These are phyloP conservation scores for Leptobrachium ailaonicum DNA, from an alignment of 2,113 vertebrate genomes.

Conservation along the genomic window DNA sequence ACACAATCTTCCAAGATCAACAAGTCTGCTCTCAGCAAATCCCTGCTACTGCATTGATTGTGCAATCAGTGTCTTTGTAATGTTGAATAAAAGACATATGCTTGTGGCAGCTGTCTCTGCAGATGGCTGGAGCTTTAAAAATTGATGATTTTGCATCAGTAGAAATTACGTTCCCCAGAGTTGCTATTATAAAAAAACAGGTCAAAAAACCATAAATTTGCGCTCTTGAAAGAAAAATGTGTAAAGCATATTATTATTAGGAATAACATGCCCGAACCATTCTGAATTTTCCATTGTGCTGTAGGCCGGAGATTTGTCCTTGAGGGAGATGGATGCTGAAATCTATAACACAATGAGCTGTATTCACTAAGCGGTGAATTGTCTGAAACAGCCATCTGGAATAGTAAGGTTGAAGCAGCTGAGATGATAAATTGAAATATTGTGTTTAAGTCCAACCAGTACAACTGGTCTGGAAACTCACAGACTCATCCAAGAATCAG, in stretches of 20 bases:
- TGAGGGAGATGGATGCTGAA: background rate
- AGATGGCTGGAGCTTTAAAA: slow-evolving; percentile 18
- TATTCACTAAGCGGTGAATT: background rate
- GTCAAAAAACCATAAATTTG: background rate
- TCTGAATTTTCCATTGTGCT: too few species aligned
- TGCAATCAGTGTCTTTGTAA: slow-evolving; percentile 6
- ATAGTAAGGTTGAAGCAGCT: too few species aligned
- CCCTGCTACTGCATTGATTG: slow-evolving; percentile 15
- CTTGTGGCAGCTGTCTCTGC: slow-evolving; percentile 26
- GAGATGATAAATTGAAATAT: too few species aligned
- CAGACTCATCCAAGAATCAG: too few species aligned
- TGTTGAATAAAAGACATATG: slow-evolving; percentile 26
- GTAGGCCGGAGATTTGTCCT: background rate
- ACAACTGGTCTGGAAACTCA: too few species aligned
- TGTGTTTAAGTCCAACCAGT: too few species aligned
- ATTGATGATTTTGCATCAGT: slow-evolving; percentile 7
- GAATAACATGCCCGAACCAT: too few species aligned
- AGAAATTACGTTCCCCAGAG: background rate
- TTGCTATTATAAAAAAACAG: slow-evolving; percentile 4
- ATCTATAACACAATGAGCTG: background rate
- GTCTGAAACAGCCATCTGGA: too few species aligned
- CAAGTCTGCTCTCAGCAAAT: background rate
- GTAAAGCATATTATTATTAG: background rate
- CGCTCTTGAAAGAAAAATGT: background rate
- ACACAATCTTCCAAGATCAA: slow-evolving; percentile 12